A percentile compares a stretch with the other conserved stretches of the same genome.
These are phyloP conservation scores for Rhorus exstirpatorius DNA, from an alignment of 2,888 invertebrate genomes.

Conservation along the genomic window DNA sequence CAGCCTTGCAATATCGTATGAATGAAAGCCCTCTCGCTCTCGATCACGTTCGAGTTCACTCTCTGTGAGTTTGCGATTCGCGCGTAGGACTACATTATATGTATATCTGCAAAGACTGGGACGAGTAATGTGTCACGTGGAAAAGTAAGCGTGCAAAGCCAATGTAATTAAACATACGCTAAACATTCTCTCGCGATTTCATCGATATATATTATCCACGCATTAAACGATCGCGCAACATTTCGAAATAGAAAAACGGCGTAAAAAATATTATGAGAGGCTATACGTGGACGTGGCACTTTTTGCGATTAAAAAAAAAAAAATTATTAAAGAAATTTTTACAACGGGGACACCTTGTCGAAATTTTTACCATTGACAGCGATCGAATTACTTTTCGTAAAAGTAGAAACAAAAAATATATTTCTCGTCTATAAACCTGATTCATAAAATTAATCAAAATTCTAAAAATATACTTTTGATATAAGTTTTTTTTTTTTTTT, in stretches of 20 bases:
- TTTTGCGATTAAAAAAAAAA: too few species aligned
- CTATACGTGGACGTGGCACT: too few species aligned
- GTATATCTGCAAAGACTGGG: background rate
- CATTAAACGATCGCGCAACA: background rate
- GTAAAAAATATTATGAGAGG: background rate
- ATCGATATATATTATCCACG: constrained; percentile 8
- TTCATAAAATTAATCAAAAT: too few species aligned
- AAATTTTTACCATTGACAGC: too few species aligned
- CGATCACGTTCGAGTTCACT: background rate
- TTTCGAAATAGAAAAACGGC: background rate
- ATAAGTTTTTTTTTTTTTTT: too few species aligned
- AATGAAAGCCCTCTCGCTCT: constrained; percentile 46
- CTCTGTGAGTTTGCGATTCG: constrained; percentile 21
- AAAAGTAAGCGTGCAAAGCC: constrained; percentile 28
- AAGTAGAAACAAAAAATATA: too few species aligned
- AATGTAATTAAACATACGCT: constrained; percentile 58
- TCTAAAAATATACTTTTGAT: too few species aligned
- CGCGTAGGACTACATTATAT: constrained; percentile 16
- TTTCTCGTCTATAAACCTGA: too few species aligned
- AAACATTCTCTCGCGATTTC: constrained; percentile 39
- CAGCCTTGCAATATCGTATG: constrained; percentile 46
- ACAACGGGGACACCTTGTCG: background rate
- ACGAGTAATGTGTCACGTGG: constrained; percentile 21
- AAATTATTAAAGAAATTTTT: too few species aligned
- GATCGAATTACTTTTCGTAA: too few species aligned